phyloP scores from a whole-genome alignment of 1,140 invertebrate species.

The Brachystomella parvula region DNA sequence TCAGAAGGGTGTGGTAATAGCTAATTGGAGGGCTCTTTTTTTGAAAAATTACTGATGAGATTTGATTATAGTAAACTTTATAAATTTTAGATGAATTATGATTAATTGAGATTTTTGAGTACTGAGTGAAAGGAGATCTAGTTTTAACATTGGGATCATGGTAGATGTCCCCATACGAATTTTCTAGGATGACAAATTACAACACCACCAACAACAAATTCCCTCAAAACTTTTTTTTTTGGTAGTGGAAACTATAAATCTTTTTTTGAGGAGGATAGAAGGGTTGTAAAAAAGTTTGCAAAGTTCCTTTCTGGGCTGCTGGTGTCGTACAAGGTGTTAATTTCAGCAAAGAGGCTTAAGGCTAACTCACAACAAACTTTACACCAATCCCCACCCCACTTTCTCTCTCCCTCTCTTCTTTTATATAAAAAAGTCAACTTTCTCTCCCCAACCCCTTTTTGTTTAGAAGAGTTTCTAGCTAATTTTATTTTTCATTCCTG shows the following conservation, averaged over 20 bases:
- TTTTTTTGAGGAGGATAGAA: conserved; percentile 12
- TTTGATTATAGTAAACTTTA: not conserved
- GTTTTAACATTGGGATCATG: too few species aligned
- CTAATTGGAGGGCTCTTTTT: not conserved
- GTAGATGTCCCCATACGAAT: too few species aligned
- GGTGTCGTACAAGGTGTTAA: conserved; percentile 37
- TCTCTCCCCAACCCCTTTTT: not conserved
- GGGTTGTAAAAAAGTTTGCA: conserved; percentile 23
- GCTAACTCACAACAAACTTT: not conserved
- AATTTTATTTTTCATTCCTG: too few species aligned
- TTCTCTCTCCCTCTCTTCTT: not conserved
- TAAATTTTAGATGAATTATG: not conserved
- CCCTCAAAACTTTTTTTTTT: conserved; percentile 8
- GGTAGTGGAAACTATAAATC: conserved; percentile 18
- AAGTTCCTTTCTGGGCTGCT: conserved; percentile 25
- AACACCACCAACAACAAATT: not conserved
- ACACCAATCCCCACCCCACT: not conserved
- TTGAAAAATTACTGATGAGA: not conserved
- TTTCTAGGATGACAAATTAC: not conserved
- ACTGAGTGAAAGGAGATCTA: too few species aligned
- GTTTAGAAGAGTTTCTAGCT: too few species aligned
- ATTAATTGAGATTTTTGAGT: too few species aligned
- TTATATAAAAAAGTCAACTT: not conserved
- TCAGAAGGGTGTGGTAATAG: too few species aligned
- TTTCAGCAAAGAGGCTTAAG: conserved; percentile 22